phyloP scores from a whole-genome alignment of 2,113 vertebrate genomes.

The Nicator chloris region DNA sequence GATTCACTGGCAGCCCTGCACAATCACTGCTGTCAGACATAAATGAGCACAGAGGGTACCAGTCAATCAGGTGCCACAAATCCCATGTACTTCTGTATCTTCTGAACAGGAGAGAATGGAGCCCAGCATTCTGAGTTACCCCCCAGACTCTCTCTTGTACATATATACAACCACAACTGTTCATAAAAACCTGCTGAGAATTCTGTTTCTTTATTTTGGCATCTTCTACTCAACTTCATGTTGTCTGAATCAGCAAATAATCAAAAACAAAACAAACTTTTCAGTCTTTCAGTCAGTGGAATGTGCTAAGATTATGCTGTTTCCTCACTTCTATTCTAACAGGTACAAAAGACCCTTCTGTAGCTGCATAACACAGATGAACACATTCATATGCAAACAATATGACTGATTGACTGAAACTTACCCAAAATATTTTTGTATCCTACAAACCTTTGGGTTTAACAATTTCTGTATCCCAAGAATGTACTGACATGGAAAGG shows the following conservation, averaged over 20 bases:
- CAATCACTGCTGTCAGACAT: background rate
- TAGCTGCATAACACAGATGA: background rate
- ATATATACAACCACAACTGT: background rate
- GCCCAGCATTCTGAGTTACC: background rate
- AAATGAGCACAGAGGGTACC: background rate
- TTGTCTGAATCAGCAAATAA: background rate
- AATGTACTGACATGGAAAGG: background rate
- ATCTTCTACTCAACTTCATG: background rate
- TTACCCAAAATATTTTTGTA: background rate
- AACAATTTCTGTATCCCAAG: background rate
- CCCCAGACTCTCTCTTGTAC: background rate
- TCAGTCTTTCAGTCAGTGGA: background rate
- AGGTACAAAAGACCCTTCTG: conserved; percentile 3
- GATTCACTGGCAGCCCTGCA: background rate
- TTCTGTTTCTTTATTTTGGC: conserved; percentile 13
- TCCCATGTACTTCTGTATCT: background rate
- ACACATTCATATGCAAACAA: background rate
- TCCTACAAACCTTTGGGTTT: background rate
- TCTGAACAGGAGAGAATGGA: background rate
- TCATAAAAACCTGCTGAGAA: background rate
- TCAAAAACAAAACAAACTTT: conserved; percentile 1
- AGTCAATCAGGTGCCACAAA: background rate
- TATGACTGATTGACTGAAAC: background rate
- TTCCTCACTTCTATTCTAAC: background rate
- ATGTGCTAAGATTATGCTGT: background rate